A percentile compares a stretch with the other conserved stretches of the same genome.
These are phyloP conservation scores for Sinocyclocheilus anophthalmus DNA, from an alignment of 2,113 vertebrate species.

Conservation along the genomic window DNA sequence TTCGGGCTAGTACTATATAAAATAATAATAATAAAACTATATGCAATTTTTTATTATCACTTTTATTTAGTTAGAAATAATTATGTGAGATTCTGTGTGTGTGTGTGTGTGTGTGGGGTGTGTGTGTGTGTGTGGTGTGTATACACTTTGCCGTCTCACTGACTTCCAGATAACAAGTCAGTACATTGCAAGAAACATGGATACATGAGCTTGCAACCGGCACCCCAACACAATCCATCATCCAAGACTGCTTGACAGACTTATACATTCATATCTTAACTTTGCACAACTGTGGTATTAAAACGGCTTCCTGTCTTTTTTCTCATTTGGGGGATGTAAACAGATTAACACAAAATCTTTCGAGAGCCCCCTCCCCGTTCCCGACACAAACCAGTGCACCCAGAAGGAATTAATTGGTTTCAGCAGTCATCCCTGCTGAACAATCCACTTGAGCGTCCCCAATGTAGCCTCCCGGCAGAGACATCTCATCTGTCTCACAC, in stretches of 20 bases:
- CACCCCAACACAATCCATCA: conserved; percentile 11
- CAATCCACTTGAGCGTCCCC: conserved; percentile 48
- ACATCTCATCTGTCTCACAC: conserved; percentile 67
- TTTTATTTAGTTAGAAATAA: not conserved
- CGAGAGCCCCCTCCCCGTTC: conserved; percentile 62
- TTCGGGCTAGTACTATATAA: not conserved
- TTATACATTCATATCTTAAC: conserved; percentile 36
- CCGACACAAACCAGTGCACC: conserved; percentile 74
- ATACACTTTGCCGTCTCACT: not conserved
- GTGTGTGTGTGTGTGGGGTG: not conserved
- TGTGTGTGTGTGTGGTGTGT: not conserved
- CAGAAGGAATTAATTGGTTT: conserved; percentile 79
- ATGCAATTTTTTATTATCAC: not conserved
- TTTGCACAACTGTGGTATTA: conserved; percentile 26
- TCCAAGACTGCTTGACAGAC: conserved; percentile 17
- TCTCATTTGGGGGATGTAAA: conserved; percentile 73
- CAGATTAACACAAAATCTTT: conserved; percentile 74
- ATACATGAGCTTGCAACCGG: not conserved
- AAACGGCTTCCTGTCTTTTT: conserved; percentile 16
- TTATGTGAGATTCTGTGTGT: no score
- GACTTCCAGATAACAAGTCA: conserved; percentile 3
- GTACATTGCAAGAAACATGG: not conserved
- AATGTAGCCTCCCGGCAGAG: conserved; percentile 68
- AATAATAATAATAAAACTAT: not conserved
- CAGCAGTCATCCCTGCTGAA: conserved; percentile 63